Percentiles rank a stretch among this genome's conserved stretches.
Evolutionary conservation across 2,888 invertebrate genomes (phyloP).

Genomic region (Meliscaeva auricollis): DNA sequence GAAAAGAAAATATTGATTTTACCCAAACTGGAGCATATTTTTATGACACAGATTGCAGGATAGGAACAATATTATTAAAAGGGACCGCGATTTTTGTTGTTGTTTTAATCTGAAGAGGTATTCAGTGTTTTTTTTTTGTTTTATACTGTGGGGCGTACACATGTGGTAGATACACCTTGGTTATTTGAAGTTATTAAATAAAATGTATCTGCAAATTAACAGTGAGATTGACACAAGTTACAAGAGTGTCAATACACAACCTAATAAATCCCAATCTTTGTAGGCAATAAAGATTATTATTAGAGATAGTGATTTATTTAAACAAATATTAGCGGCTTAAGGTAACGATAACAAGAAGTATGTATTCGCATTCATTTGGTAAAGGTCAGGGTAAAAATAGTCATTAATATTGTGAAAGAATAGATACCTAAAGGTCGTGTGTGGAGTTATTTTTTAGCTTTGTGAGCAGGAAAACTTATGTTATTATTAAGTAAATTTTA

Average conservation of each 20-base stretch:
- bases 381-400: slow-evolving; percentile 1
- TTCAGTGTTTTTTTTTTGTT: not conserved
- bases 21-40: slow-evolving; percentile 46
- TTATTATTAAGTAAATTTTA: too few species aligned
- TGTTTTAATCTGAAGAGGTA: slow-evolving; percentile 2
- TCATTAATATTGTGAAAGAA: not conserved
- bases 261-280: not conserved
- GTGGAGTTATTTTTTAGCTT: too few species aligned
- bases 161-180: not conserved
- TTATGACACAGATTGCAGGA: slow-evolving; percentile 22
- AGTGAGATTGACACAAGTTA: not conserved
- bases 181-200: not conserved
- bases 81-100: slow-evolving; percentile 4
- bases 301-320: not conserved
- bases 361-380: not conserved
- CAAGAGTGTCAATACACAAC: not conserved
- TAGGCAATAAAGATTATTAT: not conserved
- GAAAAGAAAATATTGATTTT: slow-evolving; percentile 68
- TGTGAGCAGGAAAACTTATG: too few species aligned
- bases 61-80: not conserved
- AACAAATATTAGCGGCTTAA: too few species aligned
- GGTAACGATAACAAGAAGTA: too few species aligned
- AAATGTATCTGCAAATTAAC: not conserved
- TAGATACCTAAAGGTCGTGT: not conserved
- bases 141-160: not conserved